Evolutionary conservation across 1,140 invertebrate species (phyloP).

Genomic region (Ostrea denselamellosa): DNA sequence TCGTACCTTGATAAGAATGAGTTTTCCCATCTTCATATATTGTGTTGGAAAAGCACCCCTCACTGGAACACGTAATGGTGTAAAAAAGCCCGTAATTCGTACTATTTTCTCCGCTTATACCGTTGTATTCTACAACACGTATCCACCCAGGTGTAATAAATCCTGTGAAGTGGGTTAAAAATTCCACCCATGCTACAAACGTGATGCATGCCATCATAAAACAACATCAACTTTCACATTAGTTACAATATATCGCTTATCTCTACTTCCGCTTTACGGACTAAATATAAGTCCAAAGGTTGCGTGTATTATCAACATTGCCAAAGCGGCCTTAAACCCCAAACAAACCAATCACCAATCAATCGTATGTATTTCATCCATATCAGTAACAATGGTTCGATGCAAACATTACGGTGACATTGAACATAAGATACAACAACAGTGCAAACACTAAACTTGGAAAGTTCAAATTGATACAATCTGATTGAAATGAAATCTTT

Average conservation of each 20-base stretch:
- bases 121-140: not conserved
- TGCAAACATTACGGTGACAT: no score
- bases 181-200: not conserved
- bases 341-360: no score
- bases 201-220: not conserved
- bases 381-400: no score
- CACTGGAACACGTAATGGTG: not conserved
- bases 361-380: no score
- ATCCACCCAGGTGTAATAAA: not conserved
- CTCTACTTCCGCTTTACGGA: not conserved
- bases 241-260: not conserved
- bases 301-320: no score
- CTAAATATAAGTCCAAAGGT: not conserved
- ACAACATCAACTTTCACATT: not conserved
- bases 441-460: no score
- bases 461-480: no score
- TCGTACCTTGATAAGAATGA: not conserved
- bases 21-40: not conserved
- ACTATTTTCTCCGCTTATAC: not conserved
- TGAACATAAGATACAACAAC: no score
- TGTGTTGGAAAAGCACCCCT: not conserved
- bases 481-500: no score
- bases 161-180: not conserved
- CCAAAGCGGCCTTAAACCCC: no score
- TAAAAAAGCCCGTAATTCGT: not conserved